Percentiles rank a stretch among this genome's conserved stretches.
Evolutionary conservation across 2,888 invertebrate genomes (phyloP).

Genomic region (Erebia ligea): DNA sequence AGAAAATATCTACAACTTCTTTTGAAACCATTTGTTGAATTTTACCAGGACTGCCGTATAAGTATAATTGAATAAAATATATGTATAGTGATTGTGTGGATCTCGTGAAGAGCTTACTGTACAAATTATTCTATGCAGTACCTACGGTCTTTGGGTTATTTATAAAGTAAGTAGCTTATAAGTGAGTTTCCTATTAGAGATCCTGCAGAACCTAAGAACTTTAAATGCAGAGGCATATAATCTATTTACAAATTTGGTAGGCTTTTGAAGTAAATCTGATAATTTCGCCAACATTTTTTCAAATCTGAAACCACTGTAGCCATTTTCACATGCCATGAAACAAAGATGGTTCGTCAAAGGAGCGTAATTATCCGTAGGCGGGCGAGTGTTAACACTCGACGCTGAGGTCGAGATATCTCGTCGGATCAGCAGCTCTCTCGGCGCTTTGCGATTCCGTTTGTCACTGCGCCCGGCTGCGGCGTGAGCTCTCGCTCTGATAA

Average conservation of each 20-base stretch:
- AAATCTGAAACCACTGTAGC: constrained; percentile 58
- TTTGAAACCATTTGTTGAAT: no score
- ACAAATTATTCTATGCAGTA: no score
- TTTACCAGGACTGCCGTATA: no score
- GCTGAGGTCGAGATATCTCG: constrained; percentile 77
- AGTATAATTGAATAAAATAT: no score
- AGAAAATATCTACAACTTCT: no score
- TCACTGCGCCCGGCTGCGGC: constrained; percentile 72
- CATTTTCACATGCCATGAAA: constrained; percentile 54
- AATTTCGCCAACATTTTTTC: neutral
- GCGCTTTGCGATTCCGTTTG: constrained; percentile 82
- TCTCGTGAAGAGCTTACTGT: no score
- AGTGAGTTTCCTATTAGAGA: neutral
- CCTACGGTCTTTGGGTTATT: no score
- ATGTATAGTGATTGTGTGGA: no score
- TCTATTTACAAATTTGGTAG: no score
- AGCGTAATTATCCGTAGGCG: constrained; percentile 76
- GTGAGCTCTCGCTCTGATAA: constrained; percentile 76
- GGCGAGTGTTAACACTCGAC: constrained; percentile 77
- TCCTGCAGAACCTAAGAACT: neutral
- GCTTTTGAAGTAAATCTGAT: no score
- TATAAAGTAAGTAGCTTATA: no score
- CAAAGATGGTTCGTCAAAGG: constrained; percentile 74
- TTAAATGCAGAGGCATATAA: no score
- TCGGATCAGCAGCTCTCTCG: constrained; percentile 79